Base-by-base conservation (phyloP, 2,113 vertebrate genomes). In the Indicator indicator region DNA sequence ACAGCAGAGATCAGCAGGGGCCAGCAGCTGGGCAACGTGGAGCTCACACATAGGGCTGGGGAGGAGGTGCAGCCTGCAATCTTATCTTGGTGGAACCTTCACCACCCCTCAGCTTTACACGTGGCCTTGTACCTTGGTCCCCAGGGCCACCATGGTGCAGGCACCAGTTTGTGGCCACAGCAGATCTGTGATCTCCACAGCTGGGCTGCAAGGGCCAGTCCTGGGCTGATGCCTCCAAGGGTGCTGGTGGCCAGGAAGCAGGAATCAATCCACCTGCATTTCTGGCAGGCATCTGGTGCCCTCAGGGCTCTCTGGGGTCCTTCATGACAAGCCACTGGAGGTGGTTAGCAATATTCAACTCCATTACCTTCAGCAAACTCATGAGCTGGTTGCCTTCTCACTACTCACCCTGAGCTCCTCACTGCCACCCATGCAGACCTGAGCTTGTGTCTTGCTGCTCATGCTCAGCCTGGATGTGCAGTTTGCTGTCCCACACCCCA, bases 1-100 rank as follows among this genome's bases (percentile, higher is more conserved):
- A 74, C 55, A 24, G 24, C 50, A 27, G 0, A 0, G 56, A 14
- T 36, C 56, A 9, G 4, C 9, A 40, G 30, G 60, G 17, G 38
- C 56, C 50, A 60, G 90, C 79, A 73, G 24, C 64, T 67, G 60
- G 46, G 38, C 73, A 95, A 93, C 27, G 16, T 62, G 68, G 50
- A 36, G 64, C 56, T 76, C 74, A 46, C 33, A 67, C 69, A 63
- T 9, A 3, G 0, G 6, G 38, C 83, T 3, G 18, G 1, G 0
- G 11, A 3, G 38, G 48, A 60, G 36, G 42, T 33, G 27, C 56
- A 68, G 3, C 13, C 36, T 32, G 2, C 64, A 74, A 2, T 56
- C 83, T 96, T 90, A 88, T 94, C 92, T 90, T 42, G 42, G 38
- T 63, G 76, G 52, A 75, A 73, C 62, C 62, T 90, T 73, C 86